phyloP scores from a whole-genome alignment of 2,888 invertebrate genomes.

The Molorchus minor region DNA sequence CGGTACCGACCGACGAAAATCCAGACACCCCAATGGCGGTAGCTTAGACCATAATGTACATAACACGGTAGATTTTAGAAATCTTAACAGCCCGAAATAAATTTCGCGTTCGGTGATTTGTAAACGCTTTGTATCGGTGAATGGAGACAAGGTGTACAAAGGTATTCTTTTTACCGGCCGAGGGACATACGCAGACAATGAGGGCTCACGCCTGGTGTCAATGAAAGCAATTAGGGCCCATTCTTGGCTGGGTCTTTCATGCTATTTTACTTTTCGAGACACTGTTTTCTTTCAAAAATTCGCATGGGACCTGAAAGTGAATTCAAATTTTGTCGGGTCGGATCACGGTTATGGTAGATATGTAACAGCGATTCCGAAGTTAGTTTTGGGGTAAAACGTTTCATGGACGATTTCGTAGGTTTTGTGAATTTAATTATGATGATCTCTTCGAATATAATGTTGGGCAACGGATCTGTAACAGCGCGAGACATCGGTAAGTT shows the following conservation, averaged over 20 bases:
- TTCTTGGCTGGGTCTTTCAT: slow-evolving; percentile 46
- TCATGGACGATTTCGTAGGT: no score
- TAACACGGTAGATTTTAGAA: slow-evolving; percentile 31
- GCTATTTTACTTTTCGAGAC: slow-evolving; percentile 16
- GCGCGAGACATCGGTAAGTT: no score
- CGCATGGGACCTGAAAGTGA: not conserved
- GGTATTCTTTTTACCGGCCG: slow-evolving; percentile 50
- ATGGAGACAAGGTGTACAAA: slow-evolving; percentile 58
- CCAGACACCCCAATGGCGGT: slow-evolving; percentile 25
- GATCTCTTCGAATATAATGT: no score
- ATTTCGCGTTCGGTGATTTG: slow-evolving; percentile 51
- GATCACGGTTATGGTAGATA: no score
- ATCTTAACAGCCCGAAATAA: slow-evolving; percentile 46
- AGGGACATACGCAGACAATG: slow-evolving; percentile 44
- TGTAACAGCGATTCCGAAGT: no score
- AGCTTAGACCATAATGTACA: slow-evolving; percentile 27
- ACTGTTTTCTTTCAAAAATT: slow-evolving; percentile 20
- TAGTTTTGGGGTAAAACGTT: no score
- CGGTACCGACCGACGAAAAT: slow-evolving; percentile 33
- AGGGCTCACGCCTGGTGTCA: slow-evolving; percentile 60
- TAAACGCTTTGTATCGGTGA: slow-evolving; percentile 53
- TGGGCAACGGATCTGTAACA: no score
- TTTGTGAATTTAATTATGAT: no score
- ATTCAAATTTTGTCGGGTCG: not conserved
- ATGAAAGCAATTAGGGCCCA: slow-evolving; percentile 62